These are phyloP conservation scores for Agrochola macilenta DNA, from an alignment of 2,888 invertebrate species.

Conservation along the genomic window DNA sequence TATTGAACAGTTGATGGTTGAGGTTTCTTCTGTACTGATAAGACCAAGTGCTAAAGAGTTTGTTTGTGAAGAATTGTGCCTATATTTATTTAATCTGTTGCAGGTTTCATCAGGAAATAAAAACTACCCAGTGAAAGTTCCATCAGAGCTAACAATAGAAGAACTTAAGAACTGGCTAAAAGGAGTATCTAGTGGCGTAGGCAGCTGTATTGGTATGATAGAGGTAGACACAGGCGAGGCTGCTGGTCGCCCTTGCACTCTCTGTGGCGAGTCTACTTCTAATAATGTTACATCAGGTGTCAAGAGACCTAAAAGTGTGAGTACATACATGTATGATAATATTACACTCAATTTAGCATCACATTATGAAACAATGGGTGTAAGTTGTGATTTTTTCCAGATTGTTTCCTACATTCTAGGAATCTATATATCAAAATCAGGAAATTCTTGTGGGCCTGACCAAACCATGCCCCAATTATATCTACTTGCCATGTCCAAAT, in stretches of 20 bases:
- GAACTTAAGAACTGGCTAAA: slow-evolving; percentile 90
- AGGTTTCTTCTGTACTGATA: background rate
- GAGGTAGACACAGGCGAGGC: slow-evolving; percentile 87
- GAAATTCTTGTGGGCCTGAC: no score
- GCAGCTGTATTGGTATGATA: slow-evolving; percentile 90
- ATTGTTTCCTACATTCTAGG: background rate
- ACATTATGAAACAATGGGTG: background rate
- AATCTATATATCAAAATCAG: background rate
- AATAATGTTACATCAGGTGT: slow-evolving; percentile 77
- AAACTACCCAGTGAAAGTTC: slow-evolving; percentile 90
- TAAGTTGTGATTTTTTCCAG: background rate
- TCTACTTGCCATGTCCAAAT: no score
- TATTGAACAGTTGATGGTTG: background rate
- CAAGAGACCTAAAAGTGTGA: slow-evolving; percentile 83
- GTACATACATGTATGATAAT: slow-evolving; percentile 53
- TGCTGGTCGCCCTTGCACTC: slow-evolving; percentile 83
- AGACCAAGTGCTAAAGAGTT: background rate
- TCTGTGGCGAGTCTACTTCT: slow-evolving; percentile 85
- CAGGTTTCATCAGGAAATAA: slow-evolving; percentile 84
- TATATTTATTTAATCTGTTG: slow-evolving; percentile 7
- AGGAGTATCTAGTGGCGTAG: slow-evolving; percentile 87
- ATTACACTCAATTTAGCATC: background rate
- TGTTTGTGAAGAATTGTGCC: background rate
- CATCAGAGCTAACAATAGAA: slow-evolving; percentile 84
- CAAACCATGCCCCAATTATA: no score